Percentiles rank a stretch among this genome's conserved stretches.
These are phyloP conservation scores for Dascillus cervinus DNA, from an alignment of 2,888 invertebrate species.

Conservation along the genomic window DNA sequence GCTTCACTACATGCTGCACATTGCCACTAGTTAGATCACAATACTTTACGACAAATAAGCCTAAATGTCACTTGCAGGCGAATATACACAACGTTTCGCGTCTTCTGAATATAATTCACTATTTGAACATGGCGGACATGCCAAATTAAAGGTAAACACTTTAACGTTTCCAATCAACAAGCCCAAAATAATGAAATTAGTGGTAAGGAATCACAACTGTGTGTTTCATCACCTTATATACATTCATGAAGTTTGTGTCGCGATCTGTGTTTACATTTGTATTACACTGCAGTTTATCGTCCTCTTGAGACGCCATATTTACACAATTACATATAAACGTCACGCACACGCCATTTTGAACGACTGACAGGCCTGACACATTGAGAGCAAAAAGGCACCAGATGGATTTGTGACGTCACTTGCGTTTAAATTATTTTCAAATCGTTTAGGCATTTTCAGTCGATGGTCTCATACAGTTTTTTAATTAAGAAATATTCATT, in stretches of 20 bases:
- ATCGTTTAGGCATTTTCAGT: too few relatives aligned
- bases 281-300: slow-evolving; percentile 38
- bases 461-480: too few relatives aligned
- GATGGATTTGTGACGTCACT: too few relatives aligned
- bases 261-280: slow-evolving; percentile 36
- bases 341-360: slow-evolving; percentile 2
- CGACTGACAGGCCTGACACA: too few relatives aligned
- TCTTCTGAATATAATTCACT: slow-evolving; percentile 30
- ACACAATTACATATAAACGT: slow-evolving; percentile 25
- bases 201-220: slow-evolving; percentile 36
- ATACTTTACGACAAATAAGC: too few relatives aligned
- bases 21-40: too few relatives aligned
- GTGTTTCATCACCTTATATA: slow-evolving; percentile 40
- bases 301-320: slow-evolving; percentile 42
- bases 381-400: too few relatives aligned
- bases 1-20: slow-evolving; percentile 21
- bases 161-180: slow-evolving; percentile 34
- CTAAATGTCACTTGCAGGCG: slow-evolving; percentile 13
- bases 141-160: slow-evolving; percentile 37
- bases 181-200: slow-evolving; percentile 36
- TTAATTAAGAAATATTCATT: too few relatives aligned
- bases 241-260: slow-evolving; percentile 37
- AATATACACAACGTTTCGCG: slow-evolving; percentile 20
- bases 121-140: slow-evolving; percentile 41
- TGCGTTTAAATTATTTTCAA: too few relatives aligned